phyloP scores from a whole-genome alignment of 2,113 vertebrate species.

The human (Homo sapiens) region DNA sequence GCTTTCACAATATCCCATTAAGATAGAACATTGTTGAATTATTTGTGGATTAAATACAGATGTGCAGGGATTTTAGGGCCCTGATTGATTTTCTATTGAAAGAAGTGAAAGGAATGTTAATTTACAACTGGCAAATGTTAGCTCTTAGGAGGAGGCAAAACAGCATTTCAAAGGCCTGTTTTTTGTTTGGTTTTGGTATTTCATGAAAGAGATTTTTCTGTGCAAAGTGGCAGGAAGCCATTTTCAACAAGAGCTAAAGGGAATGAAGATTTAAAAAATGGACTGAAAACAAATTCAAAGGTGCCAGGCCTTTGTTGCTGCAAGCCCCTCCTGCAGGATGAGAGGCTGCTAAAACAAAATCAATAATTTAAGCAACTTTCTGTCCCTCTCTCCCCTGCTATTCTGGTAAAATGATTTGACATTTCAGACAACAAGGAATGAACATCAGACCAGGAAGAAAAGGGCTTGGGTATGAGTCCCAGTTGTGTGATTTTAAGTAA shows the following conservation, averaged over 20 bases:
- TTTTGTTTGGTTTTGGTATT: not conserved
- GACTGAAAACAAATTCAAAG: not conserved
- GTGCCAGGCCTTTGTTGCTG: not conserved
- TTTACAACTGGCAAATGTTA: not conserved
- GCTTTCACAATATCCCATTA: no score
- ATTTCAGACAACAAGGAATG: not conserved
- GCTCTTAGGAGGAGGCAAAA: not conserved
- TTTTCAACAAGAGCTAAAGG: not conserved
- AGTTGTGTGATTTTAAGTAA: not conserved
- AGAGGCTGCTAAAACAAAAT: not conserved
- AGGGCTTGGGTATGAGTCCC: not conserved
- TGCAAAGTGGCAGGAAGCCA: not conserved
- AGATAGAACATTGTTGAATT: not conserved
- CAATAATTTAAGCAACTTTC: not conserved
- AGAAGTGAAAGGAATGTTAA: not conserved
- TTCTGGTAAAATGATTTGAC: not conserved
- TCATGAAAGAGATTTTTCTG: not conserved
- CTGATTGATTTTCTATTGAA: not conserved
- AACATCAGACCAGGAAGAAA: not conserved
- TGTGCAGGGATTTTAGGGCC: not conserved
- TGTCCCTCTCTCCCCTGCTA: accelerated
- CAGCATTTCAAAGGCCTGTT: not conserved
- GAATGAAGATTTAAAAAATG: not conserved
- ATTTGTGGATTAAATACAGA: not conserved
- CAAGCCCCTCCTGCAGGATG: not conserved